Conservation (phyloP, 2,113 vertebrate species). For the Bothrops jararaca region DNA sequence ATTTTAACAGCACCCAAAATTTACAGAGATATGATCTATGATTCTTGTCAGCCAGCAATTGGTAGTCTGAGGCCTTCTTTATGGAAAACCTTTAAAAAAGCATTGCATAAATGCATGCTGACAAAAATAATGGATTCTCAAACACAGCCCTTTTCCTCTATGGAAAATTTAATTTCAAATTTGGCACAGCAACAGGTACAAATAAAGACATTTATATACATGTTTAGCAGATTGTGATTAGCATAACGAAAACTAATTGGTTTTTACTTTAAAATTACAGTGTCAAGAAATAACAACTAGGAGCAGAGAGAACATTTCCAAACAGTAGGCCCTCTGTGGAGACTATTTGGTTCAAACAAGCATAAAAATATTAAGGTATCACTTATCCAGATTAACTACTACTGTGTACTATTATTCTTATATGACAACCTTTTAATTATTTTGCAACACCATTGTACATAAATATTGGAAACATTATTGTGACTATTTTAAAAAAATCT, state of each 20-base stretch:
- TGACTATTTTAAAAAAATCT: background rate
- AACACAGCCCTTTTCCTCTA: background rate
- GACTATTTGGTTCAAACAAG: background rate
- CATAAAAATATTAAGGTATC: background rate
- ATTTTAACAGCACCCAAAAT: background rate
- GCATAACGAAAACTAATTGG: conserved; percentile 16
- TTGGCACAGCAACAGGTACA: background rate
- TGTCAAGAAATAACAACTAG: background rate
- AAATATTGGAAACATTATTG: background rate
- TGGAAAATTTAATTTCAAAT: background rate
- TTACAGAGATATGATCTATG: background rate
- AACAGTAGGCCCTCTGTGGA: background rate
- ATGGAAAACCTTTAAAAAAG: background rate
- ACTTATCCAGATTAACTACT: background rate
- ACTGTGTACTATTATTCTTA: background rate
- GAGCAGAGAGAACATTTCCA: background rate
- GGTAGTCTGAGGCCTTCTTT: background rate
- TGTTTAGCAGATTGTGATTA: conserved; percentile 1
- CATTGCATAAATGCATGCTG: conserved; percentile 3
- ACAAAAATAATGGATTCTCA: conserved; percentile 4
- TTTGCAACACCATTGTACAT: background rate
- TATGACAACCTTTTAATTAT: background rate
- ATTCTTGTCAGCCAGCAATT: background rate
- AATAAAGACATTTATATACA: conserved; percentile 10
- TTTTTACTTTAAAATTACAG: conserved; percentile 3